Evolutionary conservation across 2,888 invertebrate genomes (phyloP), one percentile per base, ranked within the genome.

Genomic region (Scelioninae gen. 1): DNA sequence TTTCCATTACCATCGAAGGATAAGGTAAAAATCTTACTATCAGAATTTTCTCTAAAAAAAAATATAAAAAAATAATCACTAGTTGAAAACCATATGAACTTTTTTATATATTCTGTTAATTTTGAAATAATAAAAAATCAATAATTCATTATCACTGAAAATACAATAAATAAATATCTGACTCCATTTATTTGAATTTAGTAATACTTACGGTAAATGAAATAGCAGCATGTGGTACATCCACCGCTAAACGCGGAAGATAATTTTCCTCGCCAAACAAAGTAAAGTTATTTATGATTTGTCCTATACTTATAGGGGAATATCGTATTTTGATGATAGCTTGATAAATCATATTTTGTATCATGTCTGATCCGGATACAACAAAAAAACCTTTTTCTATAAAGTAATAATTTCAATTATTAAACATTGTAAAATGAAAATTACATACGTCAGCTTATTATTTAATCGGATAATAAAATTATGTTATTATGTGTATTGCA

Each of bases 351-450:
- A 87, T 84, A 15, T 90, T 87, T 29, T 86, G 87, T n/a, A 90
- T 86, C 78, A 91, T 86, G 13, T 91, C 90, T 1, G 92, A 90
- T 68, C 92, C 92, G 7, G 89, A 88, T 0, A 88, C 84, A 0
- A 84, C 75, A 34, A 90, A 86, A 13, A 87, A 85, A 72, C 89
- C 88, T 29, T 83, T 86, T 11, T 84, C 91, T 91, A 66, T 40
- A 78, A 85, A 23, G 4, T 23, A 23, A 23, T 23, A 23, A 2
- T 23, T 23, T 23, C 23, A 23, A 23, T 23, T 23, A 23, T 23
- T 23, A 23, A 23, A 2, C 23, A 23, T 23, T 2, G 4, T 2
- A 23, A 2, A 23, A 23, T 23, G 23, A 23, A 2, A 23, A 23
- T 23, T 23, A 23, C 23, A 23, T 4, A 23, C 23, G 23, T 23